These are phyloP conservation scores for Neocrepidodera transversa DNA, from an alignment of 2,888 invertebrate species.

Conservation along the genomic window DNA sequence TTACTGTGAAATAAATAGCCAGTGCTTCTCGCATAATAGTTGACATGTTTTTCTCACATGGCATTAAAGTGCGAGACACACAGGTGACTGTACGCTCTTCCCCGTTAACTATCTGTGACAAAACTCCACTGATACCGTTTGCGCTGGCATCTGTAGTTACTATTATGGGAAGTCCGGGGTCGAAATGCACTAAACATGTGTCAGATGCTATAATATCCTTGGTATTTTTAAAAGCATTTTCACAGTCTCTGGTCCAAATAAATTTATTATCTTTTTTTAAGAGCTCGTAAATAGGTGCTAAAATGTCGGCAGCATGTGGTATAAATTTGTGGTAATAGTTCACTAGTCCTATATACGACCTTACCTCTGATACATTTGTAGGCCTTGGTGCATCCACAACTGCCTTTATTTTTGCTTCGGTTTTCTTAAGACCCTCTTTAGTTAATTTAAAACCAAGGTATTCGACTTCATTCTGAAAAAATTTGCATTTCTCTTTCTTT, in stretches of 20 bases:
- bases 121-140: constrained; percentile 28
- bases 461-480: constrained; percentile 47
- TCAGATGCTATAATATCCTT: constrained; percentile 34
- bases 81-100: constrained; percentile 30
- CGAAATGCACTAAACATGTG: constrained; percentile 35
- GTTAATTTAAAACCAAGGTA: constrained; percentile 47
- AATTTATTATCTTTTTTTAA: constrained; percentile 33
- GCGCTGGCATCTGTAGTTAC: constrained; percentile 32
- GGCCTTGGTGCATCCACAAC: constrained; percentile 31
- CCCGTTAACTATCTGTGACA: constrained; percentile 30
- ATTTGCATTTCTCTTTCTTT: constrained; percentile 48
- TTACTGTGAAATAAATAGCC: constrained; percentile 31
- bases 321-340: constrained; percentile 36
- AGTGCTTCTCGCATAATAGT: constrained; percentile 33
- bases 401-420: constrained; percentile 32
- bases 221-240: constrained; percentile 30
- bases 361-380: constrained; percentile 25
- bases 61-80: constrained; percentile 33
- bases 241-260: constrained; percentile 31
- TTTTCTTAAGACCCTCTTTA: constrained; percentile 31
- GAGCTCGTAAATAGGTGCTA: constrained; percentile 32
- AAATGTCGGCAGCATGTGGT: constrained; percentile 21
- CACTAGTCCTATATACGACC: constrained; percentile 28
- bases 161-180: constrained; percentile 34
- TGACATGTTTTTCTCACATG: constrained; percentile 30